Evolutionary conservation across 2,113 vertebrate species (phyloP).

Genomic region (Platichthys flesus): DNA sequence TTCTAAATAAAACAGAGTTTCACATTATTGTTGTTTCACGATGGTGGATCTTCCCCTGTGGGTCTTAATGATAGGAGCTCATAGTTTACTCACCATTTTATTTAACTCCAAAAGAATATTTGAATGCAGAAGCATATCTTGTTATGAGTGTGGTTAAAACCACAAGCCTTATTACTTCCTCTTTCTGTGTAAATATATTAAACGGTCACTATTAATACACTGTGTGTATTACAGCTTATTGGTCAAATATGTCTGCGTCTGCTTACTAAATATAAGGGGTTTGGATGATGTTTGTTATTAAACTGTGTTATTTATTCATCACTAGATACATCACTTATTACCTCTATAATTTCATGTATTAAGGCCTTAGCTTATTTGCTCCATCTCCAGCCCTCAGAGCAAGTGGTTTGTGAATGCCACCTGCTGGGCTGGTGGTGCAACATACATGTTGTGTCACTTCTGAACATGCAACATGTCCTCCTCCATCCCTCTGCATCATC

Average conservation of each 20-base stretch:
- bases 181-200: slow-evolving; percentile 2
- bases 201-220: not conserved
- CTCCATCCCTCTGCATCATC: slow-evolving; percentile 33
- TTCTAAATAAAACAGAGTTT: not conserved
- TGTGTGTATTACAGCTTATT: not conserved
- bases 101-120: slow-evolving; percentile 15
- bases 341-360: not conserved
- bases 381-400: not conserved
- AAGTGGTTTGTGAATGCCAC: slow-evolving; percentile 66
- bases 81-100: slow-evolving; percentile 14
- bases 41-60: not conserved
- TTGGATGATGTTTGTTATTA: not conserved
- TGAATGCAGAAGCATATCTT: not conserved
- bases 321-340: not conserved
- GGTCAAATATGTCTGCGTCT: not conserved
- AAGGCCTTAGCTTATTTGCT: not conserved
- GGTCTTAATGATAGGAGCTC: not conserved
- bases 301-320: not conserved
- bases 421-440: slow-evolving; percentile 70
- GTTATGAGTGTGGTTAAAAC: not conserved
- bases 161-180: not conserved
- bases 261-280: not conserved
- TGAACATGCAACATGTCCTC: slow-evolving; percentile 14
- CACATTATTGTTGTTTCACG: not conserved
- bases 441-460: slow-evolving; percentile 21